Conservation (phyloP, 2,113 vertebrate species). For the Odobenus rosmarus region DNA sequence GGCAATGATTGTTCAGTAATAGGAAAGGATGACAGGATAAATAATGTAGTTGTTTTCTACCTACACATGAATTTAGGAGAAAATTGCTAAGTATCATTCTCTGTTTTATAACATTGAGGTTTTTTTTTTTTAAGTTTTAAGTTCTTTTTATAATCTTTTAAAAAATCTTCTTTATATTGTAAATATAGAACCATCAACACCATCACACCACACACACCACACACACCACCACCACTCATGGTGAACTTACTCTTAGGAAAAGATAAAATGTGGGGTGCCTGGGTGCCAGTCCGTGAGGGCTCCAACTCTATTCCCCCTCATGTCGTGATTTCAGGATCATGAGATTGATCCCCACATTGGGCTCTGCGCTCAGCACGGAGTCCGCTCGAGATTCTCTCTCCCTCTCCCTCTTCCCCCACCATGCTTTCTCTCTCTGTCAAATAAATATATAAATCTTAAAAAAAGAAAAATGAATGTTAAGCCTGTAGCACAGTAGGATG, state of each 20-base stretch:
- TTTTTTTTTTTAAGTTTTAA: neutral
- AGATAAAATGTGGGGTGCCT: neutral
- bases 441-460: neutral
- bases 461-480: neutral
- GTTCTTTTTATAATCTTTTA: neutral
- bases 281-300: neutral
- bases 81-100: neutral
- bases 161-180: neutral
- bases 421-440: neutral
- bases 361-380: neutral
- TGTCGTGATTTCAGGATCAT: neutral
- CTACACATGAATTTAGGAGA: neutral
- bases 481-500: neutral
- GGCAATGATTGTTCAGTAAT: neutral
- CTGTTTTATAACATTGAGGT: neutral
- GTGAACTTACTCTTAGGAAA: neutral
- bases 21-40: neutral
- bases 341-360: neutral
- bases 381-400: neutral
- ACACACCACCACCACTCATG: neutral
- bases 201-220: neutral
- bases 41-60: neutral
- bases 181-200: neutral
- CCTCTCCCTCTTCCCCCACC: neutral
- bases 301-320: neutral